phyloP scores from a whole-genome alignment of 2,888 invertebrate species.

The Chrysotoxum bicinctum region DNA sequence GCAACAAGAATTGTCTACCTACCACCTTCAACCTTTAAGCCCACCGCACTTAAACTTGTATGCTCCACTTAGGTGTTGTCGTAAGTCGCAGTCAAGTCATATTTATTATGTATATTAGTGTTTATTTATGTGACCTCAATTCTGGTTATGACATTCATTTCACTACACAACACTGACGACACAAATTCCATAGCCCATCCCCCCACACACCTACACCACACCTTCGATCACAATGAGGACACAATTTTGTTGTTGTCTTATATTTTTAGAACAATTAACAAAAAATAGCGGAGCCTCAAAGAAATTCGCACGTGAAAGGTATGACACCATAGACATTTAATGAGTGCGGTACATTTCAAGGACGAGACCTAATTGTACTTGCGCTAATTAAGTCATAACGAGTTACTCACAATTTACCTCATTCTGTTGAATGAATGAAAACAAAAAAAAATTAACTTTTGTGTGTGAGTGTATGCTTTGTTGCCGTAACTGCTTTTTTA shows the following conservation, averaged over 20 bases:
- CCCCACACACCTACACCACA: conserved; percentile 5
- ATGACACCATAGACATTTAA: conserved; percentile 52
- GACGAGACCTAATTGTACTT: conserved; percentile 55
- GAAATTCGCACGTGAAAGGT: conserved; percentile 25
- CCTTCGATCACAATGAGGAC: conserved; percentile 15
- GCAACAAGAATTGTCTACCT: conserved; percentile 14
- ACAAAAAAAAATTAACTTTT: neutral
- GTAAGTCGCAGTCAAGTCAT: neutral
- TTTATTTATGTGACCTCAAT: conserved; percentile 63
- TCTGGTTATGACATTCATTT: conserved; percentile 44
- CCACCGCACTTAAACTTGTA: conserved; percentile 18
- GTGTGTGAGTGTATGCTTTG: neutral
- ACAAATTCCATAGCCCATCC: conserved; percentile 48
- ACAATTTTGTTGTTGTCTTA: conserved; percentile 11
- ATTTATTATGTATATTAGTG: neutral
- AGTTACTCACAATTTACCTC: conserved; percentile 32
- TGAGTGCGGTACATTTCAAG: conserved; percentile 53
- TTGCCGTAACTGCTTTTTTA: conserved; percentile 48
- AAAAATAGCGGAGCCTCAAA: neutral
- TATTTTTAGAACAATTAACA: conserved; percentile 19
- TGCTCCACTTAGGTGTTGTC: conserved; percentile 40
- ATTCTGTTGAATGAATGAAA: neutral
- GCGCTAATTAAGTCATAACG: conserved; percentile 49
- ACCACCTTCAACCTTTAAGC: neutral
- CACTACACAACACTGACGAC: conserved; percentile 8